Conservation (phyloP, 2,888 invertebrate species). For the Chrysolina oricalcia region DNA sequence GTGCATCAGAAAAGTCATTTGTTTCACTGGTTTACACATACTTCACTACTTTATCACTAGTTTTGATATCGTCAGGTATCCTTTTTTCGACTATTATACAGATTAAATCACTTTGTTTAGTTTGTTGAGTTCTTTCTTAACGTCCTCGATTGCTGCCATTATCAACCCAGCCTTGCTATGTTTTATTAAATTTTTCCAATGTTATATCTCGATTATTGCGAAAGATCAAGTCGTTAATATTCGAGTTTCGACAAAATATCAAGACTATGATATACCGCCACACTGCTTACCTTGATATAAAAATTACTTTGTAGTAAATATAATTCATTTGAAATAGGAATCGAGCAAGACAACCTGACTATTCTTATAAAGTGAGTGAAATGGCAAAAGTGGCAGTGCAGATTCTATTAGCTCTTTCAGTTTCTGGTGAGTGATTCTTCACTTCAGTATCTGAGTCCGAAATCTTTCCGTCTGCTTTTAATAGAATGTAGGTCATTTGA, state of each 20-base stretch:
- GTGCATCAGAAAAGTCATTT: not conserved
- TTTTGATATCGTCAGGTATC: not conserved
- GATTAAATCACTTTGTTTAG: constrained; percentile 26
- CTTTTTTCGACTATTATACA: constrained; percentile 8
- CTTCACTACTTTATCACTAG: constrained; percentile 18
- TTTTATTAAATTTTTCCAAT: no score
- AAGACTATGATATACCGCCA: no score
- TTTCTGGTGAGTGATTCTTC: not conserved
- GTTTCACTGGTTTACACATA: not conserved
- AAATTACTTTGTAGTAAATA: no score
- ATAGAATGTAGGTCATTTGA: not conserved
- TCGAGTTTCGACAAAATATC: no score
- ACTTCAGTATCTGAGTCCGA: not conserved
- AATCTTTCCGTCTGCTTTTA: not conserved
- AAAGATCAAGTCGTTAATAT: no score
- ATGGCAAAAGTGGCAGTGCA: not conserved
- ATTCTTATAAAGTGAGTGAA: not conserved
- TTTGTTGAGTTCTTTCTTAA: constrained; percentile 10
- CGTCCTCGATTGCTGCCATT: not conserved
- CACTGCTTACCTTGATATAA: no score
- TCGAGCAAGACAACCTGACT: not conserved
- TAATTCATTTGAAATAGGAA: no score
- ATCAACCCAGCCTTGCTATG: no score
- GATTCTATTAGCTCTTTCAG: not conserved
- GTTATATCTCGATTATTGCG: no score